A percentile compares a stretch with the other conserved stretches of the same genome.
These are phyloP conservation scores for Bungarus multicinctus DNA, from an alignment of 2,113 vertebrate genomes.

Conservation along the genomic window DNA sequence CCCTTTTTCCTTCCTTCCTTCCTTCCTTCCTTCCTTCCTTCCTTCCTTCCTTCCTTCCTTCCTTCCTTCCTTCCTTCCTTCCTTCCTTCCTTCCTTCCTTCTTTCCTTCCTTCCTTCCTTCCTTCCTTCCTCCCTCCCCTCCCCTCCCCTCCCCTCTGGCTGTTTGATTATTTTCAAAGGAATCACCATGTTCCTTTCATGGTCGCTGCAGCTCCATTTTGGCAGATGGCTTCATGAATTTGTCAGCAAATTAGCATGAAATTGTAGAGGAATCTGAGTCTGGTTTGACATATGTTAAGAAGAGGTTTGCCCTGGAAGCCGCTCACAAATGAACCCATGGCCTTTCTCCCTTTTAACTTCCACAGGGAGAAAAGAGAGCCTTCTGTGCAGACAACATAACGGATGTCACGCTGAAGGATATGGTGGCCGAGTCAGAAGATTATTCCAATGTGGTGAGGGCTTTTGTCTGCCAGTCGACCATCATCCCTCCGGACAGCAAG, in stretches of 20 bases:
- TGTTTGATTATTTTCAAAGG: slow-evolving; percentile 4
- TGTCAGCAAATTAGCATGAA: slow-evolving; percentile 21
- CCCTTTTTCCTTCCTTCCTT: no score
- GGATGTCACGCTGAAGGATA: slow-evolving; percentile 82
- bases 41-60: no score
- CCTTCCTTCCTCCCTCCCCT: accelerated
- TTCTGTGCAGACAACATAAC: slow-evolving; percentile 93
- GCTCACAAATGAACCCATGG: background rate
- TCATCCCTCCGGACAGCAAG: slow-evolving; percentile 92
- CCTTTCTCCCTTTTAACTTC: slow-evolving; percentile 36
- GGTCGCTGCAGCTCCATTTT: slow-evolving; percentile 12
- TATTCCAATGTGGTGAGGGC: slow-evolving; percentile 78
- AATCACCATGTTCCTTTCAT: slow-evolving; percentile 8
- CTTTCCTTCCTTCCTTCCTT: accelerated
- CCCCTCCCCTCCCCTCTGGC: background rate
- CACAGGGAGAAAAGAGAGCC: slow-evolving; percentile 81
- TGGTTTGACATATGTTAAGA: background rate
- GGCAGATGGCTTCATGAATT: slow-evolving; percentile 1
- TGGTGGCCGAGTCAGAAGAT: slow-evolving; percentile 80
- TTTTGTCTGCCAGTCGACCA: slow-evolving; percentile 94
- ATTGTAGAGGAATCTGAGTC: background rate
- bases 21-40: no score
- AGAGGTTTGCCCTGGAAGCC: background rate
- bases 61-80: no score
- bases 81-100: no score